These are phyloP conservation scores for Heliornis fulica DNA, from an alignment of 2,113 vertebrate species.

Conservation along the genomic window DNA sequence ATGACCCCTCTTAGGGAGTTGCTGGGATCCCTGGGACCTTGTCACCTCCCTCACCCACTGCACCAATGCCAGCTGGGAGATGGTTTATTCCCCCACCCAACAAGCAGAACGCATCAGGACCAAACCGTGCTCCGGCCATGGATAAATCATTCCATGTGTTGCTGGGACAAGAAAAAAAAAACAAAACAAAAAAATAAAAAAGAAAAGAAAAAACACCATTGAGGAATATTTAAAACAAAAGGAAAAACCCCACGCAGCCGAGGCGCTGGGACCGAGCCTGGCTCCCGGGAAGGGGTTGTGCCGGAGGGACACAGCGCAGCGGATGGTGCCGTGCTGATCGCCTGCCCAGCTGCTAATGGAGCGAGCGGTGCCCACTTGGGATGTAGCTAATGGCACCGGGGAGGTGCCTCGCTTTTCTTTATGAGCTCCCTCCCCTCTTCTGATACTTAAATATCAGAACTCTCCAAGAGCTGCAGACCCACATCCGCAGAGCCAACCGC, in stretches of 20 bases:
- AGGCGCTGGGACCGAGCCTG: background rate
- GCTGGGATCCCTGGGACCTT: rapidly evolving
- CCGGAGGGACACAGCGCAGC: background rate
- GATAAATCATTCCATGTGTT: constrained; percentile 59
- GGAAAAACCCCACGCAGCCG: background rate
- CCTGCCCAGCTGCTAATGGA: background rate
- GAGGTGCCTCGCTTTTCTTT: background rate
- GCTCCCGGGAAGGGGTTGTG: background rate
- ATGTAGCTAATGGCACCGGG: background rate
- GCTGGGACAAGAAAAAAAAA: background rate
- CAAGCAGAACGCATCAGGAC: background rate
- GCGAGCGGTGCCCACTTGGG: background rate
- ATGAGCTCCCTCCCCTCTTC: background rate
- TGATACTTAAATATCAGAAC: background rate
- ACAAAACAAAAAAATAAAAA: background rate
- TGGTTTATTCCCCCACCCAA: background rate
- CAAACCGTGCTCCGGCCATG: background rate
- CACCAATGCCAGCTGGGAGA: background rate
- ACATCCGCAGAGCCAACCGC: rapidly evolving
- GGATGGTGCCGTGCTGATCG: background rate
- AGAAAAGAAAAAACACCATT: background rate
- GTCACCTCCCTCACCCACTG: rapidly evolving
- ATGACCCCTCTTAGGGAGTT: background rate
- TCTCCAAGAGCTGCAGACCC: rapidly evolving
- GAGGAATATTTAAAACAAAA: constrained; percentile 21